Evolutionary conservation across 2,888 invertebrate genomes (phyloP), one percentile per base, ranked within the genome.

Genomic region (Bugulina stolonifera): DNA sequence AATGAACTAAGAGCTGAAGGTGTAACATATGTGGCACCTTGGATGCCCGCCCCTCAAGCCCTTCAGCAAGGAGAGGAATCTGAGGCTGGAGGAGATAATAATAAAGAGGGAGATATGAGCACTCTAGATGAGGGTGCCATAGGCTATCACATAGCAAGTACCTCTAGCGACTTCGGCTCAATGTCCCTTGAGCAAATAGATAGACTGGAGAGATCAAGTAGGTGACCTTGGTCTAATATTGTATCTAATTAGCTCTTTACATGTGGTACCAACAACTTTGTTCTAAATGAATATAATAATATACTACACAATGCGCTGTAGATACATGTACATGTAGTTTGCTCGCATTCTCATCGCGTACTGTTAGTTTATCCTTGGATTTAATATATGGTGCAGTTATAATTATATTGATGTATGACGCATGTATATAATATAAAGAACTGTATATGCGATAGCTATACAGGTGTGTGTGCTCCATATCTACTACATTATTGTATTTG

Each of bases 1-100:
- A 87, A 87, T 73, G 89, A 93, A 81, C 86, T 96, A 72, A 86
- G 89, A 78, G 88, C 88, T 35, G 91, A 92, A 77, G 94, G 93
- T 0, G 86, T 93, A 32, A 88, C 87, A 1, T 86, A 88, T 71
- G 88, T 92, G 70, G 85, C 87, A 55, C 88, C 88, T 0, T 92
- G 91, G 91, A 77, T 77, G 55, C 35, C 70, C n/a, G 3, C 70
- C 3, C 52, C 64, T 3, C 14, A 2, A 5, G 2, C 64, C 32
- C 25, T 2, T 25, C 29, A 5, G 72, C 73, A 74, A 75, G 73
- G 54, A 74, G 1, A 23, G 1, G 25, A 22, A 73, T 23, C 71
- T 73, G 75, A 74, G 78, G 76, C 74, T 77, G 71, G 73, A 75
- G 32, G 23, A 69, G 35, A 69, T 74, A 29, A 69, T 64, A 27